phyloP scores from a whole-genome alignment of 2,797 vertebrate genomes.

The Eremophila alpestris region DNA sequence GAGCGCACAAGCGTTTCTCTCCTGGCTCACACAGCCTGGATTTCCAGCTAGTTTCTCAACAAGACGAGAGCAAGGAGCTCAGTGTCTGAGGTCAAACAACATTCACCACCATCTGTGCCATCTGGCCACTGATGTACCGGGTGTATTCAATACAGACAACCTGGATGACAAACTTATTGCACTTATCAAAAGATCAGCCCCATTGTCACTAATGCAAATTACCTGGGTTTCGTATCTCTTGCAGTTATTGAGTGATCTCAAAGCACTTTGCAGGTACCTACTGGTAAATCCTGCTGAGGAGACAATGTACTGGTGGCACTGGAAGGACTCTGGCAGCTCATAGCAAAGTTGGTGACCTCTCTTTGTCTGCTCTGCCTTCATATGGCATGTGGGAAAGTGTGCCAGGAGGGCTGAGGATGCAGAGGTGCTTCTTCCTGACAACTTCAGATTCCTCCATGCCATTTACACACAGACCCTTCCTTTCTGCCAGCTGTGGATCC shows the following conservation, averaged over 20 bases:
- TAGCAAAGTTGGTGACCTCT: not conserved
- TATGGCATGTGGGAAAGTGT: not conserved
- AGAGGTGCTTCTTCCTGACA: not conserved
- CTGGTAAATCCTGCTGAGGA: not conserved
- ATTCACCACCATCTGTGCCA: accelerated
- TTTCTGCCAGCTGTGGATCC: not conserved
- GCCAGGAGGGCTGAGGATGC: not conserved
- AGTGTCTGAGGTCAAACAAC: not conserved
- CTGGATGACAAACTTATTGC: not conserved
- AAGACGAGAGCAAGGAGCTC: accelerated
- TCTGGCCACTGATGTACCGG: not conserved
- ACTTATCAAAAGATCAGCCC: not conserved
- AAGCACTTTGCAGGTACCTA: not conserved
- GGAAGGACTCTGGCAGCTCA: accelerated
- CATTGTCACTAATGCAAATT: accelerated
- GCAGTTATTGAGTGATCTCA: accelerated
- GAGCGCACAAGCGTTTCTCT: not conserved
- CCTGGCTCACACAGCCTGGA: not conserved
- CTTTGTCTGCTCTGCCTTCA: not conserved
- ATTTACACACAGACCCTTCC: not conserved
- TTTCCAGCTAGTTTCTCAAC: not conserved
- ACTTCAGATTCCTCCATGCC: not conserved
- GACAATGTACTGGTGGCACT: not conserved
- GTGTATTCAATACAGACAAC: not conserved
- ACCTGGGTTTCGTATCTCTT: accelerated